phyloP scores from a whole-genome alignment of 2,113 vertebrate genomes.

The Zootoca vivipara region DNA sequence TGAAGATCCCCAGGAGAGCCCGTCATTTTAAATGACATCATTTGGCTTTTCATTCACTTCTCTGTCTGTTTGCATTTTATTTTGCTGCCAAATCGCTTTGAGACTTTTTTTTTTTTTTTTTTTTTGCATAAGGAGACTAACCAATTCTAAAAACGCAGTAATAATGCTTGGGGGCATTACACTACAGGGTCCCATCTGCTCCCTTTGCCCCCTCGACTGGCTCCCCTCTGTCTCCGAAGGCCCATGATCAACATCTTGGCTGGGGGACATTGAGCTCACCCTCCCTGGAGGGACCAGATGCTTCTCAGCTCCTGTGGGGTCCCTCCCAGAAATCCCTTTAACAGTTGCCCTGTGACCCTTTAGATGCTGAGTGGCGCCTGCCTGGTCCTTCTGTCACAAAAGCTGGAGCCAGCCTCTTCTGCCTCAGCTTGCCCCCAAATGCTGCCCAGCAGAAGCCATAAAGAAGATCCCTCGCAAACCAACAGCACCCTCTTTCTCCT shows the following conservation, averaged over 20 bases:
- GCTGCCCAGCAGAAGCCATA: background rate
- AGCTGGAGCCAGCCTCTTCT: background rate
- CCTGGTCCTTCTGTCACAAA: background rate
- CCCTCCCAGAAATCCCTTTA: background rate
- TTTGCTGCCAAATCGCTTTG: too few relatives aligned
- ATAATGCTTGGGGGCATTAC: too few relatives aligned
- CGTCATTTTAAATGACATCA: too few relatives aligned
- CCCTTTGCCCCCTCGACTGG: background rate
- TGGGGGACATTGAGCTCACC: background rate
- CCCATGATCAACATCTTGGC: background rate
- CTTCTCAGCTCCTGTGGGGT: background rate
- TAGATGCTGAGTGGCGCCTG: background rate
- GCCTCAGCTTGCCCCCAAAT: background rate
- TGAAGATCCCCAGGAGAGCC: too few relatives aligned
- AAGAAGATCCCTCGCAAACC: too few relatives aligned
- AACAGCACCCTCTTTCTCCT: too few relatives aligned
- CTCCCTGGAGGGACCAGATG: background rate
- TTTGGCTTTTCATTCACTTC: too few relatives aligned
- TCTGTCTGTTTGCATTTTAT: too few relatives aligned
- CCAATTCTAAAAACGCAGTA: too few relatives aligned
- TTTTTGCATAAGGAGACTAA: too few relatives aligned
- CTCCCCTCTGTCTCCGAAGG: background rate
- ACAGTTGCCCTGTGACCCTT: background rate
- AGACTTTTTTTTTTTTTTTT: too few relatives aligned
- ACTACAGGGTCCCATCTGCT: background rate